Evolutionary conservation across 1,140 invertebrate species (phyloP).

Genomic region (Lepidotrigona ventralis): DNA sequence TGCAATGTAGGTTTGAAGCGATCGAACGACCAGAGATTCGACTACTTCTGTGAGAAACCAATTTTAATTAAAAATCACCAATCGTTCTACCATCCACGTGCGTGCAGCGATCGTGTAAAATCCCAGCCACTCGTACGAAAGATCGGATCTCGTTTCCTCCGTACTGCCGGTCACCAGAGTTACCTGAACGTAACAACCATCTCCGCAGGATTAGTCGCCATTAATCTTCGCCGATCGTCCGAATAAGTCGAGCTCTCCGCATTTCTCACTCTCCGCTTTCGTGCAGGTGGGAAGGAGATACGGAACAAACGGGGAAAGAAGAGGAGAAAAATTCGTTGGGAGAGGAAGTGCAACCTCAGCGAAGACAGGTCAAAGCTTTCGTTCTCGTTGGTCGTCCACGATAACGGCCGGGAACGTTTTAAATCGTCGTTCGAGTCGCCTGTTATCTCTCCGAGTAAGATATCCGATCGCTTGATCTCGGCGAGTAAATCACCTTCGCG

Average conservation of each 20-base stretch:
- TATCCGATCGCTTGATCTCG: constrained; percentile 35
- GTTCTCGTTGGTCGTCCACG: constrained; percentile 20
- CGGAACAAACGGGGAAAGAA: background rate
- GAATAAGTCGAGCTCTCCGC: background rate
- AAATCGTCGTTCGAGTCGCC: constrained; percentile 36
- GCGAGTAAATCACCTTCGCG: constrained; percentile 32
- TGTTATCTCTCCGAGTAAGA: constrained; percentile 37
- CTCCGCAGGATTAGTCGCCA: background rate
- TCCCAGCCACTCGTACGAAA: background rate
- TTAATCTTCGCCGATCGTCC: constrained; percentile 2
- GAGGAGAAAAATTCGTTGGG: background rate
- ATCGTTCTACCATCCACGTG: constrained; percentile 43
- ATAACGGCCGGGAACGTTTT: constrained; percentile 18
- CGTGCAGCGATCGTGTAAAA: constrained; percentile 14
- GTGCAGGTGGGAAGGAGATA: background rate
- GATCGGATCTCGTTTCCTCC: constrained; percentile 9
- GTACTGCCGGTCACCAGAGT: background rate
- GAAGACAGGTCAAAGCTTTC: constrained; percentile 10
- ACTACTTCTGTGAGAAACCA: constrained; percentile 25
- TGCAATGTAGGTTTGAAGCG: too few relatives aligned
- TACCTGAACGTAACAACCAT: background rate
- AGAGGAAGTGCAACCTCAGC: background rate
- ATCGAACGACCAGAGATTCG: too few relatives aligned
- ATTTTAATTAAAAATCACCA: constrained; percentile 60
- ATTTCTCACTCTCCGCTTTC: background rate